phyloP scores from a whole-genome alignment of 2,113 vertebrate genomes.

The Microtus ochrogaster region DNA sequence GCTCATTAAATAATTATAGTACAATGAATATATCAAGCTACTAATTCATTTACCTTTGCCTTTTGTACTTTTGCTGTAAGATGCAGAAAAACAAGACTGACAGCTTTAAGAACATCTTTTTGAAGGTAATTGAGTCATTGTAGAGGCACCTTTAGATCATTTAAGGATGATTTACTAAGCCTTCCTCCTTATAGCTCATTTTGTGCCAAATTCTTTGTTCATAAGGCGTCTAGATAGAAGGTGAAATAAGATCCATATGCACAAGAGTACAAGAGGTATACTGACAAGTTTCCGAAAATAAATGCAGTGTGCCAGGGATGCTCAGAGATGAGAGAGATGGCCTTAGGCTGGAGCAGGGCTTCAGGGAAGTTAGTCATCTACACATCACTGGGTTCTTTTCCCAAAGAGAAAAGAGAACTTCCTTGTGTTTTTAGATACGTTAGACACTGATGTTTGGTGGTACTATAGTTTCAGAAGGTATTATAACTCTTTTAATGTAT shows the following conservation, averaged over 20 bases:
- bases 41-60: neutral
- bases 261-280: conserved; percentile 2
- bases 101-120: neutral
- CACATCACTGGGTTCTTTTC: neutral
- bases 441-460: neutral
- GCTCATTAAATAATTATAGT: conserved; percentile 48
- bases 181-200: conserved; percentile 38
- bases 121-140: neutral
- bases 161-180: neutral
- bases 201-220: conserved; percentile 3
- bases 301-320: neutral
- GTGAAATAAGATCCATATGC: conserved; percentile 26
- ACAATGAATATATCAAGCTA: conserved; percentile 1
- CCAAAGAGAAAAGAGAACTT: conserved; percentile 19
- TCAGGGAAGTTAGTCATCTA: neutral
- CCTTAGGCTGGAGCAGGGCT: neutral
- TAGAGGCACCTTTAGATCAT: conserved; percentile 13
- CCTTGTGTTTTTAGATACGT: neutral
- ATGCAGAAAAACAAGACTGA: neutral
- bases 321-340: neutral
- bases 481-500: neutral
- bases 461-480: neutral
- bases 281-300: conserved; percentile 42
- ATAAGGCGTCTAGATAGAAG: neutral
- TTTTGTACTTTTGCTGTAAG: conserved; percentile 21